Evolutionary conservation across 2,888 invertebrate genomes (phyloP).

Genomic region (Dorcus parallelipipedus): DNA sequence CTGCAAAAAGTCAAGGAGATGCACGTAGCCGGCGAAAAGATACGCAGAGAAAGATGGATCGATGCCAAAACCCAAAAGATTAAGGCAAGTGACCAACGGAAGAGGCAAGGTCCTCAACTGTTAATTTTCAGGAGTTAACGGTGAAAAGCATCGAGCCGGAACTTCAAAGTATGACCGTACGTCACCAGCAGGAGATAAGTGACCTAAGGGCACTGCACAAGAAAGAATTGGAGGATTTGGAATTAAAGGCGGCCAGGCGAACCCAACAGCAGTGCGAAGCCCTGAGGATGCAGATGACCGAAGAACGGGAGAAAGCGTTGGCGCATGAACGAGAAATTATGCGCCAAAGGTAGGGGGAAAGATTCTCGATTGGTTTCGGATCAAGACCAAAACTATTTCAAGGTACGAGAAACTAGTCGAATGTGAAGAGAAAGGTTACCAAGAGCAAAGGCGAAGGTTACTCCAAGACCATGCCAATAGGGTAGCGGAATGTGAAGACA

Average conservation of each 20-base stretch:
- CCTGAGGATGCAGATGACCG: slow-evolving; percentile 58
- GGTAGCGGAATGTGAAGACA: slow-evolving; percentile 49
- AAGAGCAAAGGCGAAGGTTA: slow-evolving; percentile 54
- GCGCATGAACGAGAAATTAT: slow-evolving; percentile 60
- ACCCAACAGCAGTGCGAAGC: slow-evolving; percentile 60
- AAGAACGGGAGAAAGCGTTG: slow-evolving; percentile 61
- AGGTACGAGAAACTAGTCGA: slow-evolving; percentile 56
- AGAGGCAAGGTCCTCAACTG: neutral
- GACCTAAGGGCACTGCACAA: slow-evolving; percentile 67
- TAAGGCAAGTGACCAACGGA: slow-evolving; percentile 54
- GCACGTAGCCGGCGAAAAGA: slow-evolving; percentile 73
- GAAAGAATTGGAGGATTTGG: slow-evolving; percentile 63
- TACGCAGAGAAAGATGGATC: slow-evolving; percentile 74
- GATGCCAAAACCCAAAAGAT: slow-evolving; percentile 82
- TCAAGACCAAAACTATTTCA: neutral
- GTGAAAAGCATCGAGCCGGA: slow-evolving; percentile 86
- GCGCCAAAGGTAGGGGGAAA: slow-evolving; percentile 50
- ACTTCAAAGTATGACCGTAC: slow-evolving; percentile 70
- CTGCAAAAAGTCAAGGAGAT: slow-evolving; percentile 72
- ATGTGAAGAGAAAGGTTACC: slow-evolving; percentile 55
- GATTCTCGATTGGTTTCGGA: neutral
- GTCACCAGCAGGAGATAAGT: slow-evolving; percentile 63
- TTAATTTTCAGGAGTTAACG: slow-evolving; percentile 63
- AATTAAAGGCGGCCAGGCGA: slow-evolving; percentile 58
- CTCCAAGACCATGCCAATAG: slow-evolving; percentile 49